These are phyloP conservation scores for Sicus ferrugineus DNA, from an alignment of 2,888 invertebrate species.

Conservation along the genomic window DNA sequence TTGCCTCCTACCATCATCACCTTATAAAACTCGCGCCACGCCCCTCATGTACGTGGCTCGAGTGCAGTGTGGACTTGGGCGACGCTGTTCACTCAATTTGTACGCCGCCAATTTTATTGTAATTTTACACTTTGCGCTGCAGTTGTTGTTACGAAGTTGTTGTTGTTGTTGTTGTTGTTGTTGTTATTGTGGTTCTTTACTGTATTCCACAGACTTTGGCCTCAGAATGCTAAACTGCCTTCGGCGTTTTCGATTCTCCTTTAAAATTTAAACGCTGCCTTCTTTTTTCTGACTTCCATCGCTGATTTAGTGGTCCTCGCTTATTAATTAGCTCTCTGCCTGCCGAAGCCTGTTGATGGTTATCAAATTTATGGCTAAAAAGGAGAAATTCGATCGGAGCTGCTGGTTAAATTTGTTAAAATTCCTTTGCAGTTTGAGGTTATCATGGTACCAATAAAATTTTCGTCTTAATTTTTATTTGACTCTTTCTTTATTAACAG, in stretches of 20 bases:
- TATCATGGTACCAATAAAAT: no score
- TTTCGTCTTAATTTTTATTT: no score
- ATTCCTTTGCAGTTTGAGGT: no score
- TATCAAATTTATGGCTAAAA: background rate
- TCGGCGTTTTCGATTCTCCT: background rate
- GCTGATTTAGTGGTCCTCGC: background rate
- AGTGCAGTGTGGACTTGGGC: background rate
- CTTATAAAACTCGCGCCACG: background rate
- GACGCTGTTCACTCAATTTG: conserved; percentile 12
- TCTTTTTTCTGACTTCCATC: background rate
- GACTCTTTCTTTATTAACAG: no score
- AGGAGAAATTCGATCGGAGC: background rate
- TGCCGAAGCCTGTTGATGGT: background rate
- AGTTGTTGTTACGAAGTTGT: conserved; percentile 11
- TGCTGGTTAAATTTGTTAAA: background rate
- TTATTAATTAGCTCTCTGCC: background rate
- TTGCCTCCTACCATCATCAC: background rate
- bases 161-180: background rate
- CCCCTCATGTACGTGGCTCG: background rate
- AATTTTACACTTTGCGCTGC: conserved; percentile 26
- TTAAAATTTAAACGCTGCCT: background rate
- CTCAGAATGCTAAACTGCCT: background rate
- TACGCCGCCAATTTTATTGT: conserved; percentile 34
- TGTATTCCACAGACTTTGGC: background rate
- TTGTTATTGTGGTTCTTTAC: background rate